These are phyloP conservation scores for Ypsolopha scabrella DNA, from an alignment of 2,888 invertebrate species.

Conservation along the genomic window DNA sequence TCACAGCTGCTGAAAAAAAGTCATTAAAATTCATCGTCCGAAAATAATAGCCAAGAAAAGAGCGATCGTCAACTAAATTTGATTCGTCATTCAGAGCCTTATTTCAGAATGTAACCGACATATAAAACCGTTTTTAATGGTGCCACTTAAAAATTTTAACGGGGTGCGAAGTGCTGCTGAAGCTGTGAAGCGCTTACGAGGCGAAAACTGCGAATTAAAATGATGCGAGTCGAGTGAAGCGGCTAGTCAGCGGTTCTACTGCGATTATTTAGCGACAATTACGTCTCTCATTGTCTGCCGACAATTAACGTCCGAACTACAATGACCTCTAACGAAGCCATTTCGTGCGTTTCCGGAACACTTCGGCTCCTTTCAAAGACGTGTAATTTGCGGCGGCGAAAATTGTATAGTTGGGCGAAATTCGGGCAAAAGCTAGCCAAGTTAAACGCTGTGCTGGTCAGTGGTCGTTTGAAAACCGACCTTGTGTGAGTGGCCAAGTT, in stretches of 20 bases:
- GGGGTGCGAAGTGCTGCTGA: background rate
- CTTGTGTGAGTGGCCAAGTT: slow-evolving; percentile 14
- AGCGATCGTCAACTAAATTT: slow-evolving; percentile 47
- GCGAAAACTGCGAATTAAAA: background rate
- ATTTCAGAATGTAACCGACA: slow-evolving; percentile 53
- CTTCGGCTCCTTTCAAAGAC: slow-evolving; percentile 54
- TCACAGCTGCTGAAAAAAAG: slow-evolving; percentile 3
- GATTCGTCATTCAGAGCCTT: slow-evolving; percentile 43
- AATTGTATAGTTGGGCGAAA: slow-evolving; percentile 49
- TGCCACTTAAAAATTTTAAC: slow-evolving; percentile 27
- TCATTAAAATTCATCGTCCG: slow-evolving; percentile 41
- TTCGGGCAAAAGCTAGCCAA: slow-evolving; percentile 29
- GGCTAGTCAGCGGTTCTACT: slow-evolving; percentile 29
- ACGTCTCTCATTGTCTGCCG: slow-evolving; percentile 57
- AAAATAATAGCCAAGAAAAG: slow-evolving; percentile 44
- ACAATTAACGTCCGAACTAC: slow-evolving; percentile 50
- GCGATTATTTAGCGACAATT: slow-evolving; percentile 62
- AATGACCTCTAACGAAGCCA: slow-evolving; percentile 65
- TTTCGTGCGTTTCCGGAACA: slow-evolving; percentile 55
- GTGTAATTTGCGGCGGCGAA: slow-evolving; percentile 60
- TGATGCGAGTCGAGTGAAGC: background rate
- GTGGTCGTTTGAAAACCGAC: slow-evolving; percentile 47
- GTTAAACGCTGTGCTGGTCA: slow-evolving; percentile 11
- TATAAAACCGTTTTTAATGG: slow-evolving; percentile 41
- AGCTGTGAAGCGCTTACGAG: background rate